Base-by-base conservation (phyloP, 2,888 invertebrate genomes). In the Seira sanloemensis region DNA sequence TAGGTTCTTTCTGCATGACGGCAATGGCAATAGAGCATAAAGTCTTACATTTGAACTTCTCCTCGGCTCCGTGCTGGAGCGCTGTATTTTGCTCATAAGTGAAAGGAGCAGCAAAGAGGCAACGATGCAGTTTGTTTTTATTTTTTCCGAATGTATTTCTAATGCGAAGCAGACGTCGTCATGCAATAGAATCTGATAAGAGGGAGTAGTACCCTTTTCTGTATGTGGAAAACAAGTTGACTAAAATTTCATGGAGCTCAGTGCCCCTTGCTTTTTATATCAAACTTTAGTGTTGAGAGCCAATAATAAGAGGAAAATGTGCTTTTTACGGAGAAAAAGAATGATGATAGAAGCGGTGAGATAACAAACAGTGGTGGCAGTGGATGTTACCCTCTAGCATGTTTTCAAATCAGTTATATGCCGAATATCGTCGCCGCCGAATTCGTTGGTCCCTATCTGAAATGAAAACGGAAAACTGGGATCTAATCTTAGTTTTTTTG, bases 21-120 rank as follows among this genome's bases (percentile, higher is more conserved):
- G 79, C 74, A 79, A 73, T 79, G 50, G 79, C 66, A 79, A 79
- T 37, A 37, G 37, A 37, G 37, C 37, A 37, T 37, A 37, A 37
- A 37, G 5, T 37, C 37, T 37, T 37, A 12, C 37, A 37, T 37
- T 37, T 37, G 37, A 12, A 37, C 37, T 37, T 37, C n/a, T 37
- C 37, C 37, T 37, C 5, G 12, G 37, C 37, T 37, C 37, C 37
- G 4, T 37, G 37, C 37, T 37, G 12, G n/a, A n/a, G n/a, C 37
- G 4, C 4, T 4, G 37, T 37, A 12, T 37, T 37, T 37, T 37
- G 4, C 37, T n/a, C 37, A 37, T 37, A 12, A 37, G 37, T 37
- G 37, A 37, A 37, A 37, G 37, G n/a, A 37, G 12, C 37, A 37
- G 12, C n/a, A 12, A 37, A 37, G 12, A 37, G 37, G 37, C 37